Evolutionary conservation across 2,888 invertebrate genomes (phyloP), one percentile per base, ranked within the genome.

Genomic region (Rhorus exstirpatorius): DNA sequence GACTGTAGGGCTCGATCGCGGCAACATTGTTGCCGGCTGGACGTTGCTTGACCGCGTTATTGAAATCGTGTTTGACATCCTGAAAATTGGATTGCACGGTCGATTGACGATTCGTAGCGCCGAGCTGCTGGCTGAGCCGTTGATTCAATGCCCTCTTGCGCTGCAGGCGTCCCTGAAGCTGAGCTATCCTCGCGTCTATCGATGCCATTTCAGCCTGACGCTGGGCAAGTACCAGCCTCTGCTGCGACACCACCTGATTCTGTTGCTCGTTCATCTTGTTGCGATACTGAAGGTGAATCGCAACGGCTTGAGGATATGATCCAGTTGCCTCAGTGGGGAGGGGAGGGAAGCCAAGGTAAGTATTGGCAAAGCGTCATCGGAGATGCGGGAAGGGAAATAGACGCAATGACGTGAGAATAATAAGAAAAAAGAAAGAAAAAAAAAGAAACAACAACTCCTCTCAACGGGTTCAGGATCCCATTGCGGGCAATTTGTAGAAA

Each of bases 211-310:
- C 98, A 86, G 98, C 97, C 91, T 98, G 98, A 63, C 97, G 94
- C 88, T 97, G 97, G 74, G 97, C 96, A 88, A 99, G 94, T 53
- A 97, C 97, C 89, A 98, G 97, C 83, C 97, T 94, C 93, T 99
- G 98, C 88, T 97, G 96, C 85, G 97, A 96, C 87, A 99, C 95
- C 88, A 98, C 95, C 86, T 96, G 97, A 94, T 97, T 98, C 94
- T 98, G 98, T 93, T 99, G 98, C 93, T 98, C 97, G 93, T 98
- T 98, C 93, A 99, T 94, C 93, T 98, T 98, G 94, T 98, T 99
- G 83, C 98, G 97, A 93, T 98, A 98, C 98, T 99, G 94, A 31
- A 31, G 31, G 6, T 31, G 31, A n/a, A 31, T 31, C 6, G 31
- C 31, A 31, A 31, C 31, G 31, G 31, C 2, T 3, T 31, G 2